Percentiles rank a stretch among this genome's conserved stretches.
Conservation (phyloP, 1,140 invertebrate species). For the Metaphire vulgaris region DNA sequence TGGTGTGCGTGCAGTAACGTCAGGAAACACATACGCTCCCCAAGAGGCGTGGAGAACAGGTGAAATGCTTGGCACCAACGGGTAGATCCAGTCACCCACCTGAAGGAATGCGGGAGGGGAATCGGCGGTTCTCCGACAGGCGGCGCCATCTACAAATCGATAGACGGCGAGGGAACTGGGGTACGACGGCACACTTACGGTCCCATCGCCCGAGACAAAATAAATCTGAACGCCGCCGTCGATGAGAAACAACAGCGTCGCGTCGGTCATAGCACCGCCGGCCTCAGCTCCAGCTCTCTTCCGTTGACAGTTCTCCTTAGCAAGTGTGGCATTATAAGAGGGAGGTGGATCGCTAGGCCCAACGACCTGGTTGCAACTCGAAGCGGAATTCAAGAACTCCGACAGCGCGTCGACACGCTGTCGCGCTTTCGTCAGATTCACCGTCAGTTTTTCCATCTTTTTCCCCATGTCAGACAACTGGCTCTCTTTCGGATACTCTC, state of each 20-base stretch:
- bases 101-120: slow-evolving; percentile 55
- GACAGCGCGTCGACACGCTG: slow-evolving; percentile 45
- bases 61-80: slow-evolving; percentile 61
- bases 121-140: slow-evolving; percentile 12
- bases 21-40: slow-evolving; percentile 67
- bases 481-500: slow-evolving; percentile 53
- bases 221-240: slow-evolving; percentile 62
- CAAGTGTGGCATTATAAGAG: slow-evolving; percentile 54
- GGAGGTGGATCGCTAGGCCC: slow-evolving; percentile 50
- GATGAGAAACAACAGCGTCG: slow-evolving; percentile 53
- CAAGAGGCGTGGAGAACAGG: slow-evolving; percentile 62
- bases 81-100: slow-evolving; percentile 64
- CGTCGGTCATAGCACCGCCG: slow-evolving; percentile 33
- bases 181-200: slow-evolving; percentile 59
- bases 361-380: neutral
- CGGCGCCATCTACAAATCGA: slow-evolving; percentile 36
- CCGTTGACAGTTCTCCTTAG: slow-evolving; percentile 48
- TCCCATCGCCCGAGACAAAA: slow-evolving; percentile 60
- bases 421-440: slow-evolving; percentile 54
- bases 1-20: slow-evolving; percentile 52
- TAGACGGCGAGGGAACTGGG: slow-evolving; percentile 56
- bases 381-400: slow-evolving; percentile 33
- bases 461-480: slow-evolving; percentile 56
- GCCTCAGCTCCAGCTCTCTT: no score
- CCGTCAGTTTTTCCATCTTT: slow-evolving; percentile 59